Conservation (phyloP, 2,797 vertebrate genomes). For the Podarcis siculus region DNA sequence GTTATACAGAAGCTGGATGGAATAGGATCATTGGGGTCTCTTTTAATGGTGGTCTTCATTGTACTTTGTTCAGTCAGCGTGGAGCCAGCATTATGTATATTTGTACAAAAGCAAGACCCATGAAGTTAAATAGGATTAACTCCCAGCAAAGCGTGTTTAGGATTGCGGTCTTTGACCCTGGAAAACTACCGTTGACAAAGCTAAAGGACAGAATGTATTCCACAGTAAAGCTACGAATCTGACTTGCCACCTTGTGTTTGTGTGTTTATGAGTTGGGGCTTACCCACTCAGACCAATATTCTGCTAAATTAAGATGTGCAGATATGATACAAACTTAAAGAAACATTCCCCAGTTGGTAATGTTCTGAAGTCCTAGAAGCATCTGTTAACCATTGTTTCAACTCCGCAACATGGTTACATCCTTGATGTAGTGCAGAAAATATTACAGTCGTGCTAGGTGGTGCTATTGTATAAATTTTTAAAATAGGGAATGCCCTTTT, state of each 20-base stretch:
- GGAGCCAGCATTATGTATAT: not conserved
- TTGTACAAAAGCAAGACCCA: not conserved
- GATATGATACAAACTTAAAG: not conserved
- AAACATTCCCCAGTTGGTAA: not conserved
- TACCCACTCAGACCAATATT: not conserved
- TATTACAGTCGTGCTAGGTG: conserved; percentile 12
- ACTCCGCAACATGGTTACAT: too few species aligned
- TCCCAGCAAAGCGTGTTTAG: not conserved
- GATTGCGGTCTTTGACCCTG: not conserved
- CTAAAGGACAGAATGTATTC: not conserved
- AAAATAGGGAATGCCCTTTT: not conserved
- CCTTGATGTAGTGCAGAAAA: not conserved
- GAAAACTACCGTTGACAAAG: not conserved
- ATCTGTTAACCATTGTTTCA: not conserved
- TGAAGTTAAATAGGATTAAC: not conserved
- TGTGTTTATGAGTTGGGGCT: too few species aligned
- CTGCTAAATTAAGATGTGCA: not conserved
- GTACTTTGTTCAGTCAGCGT: not conserved
- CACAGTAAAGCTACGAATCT: not conserved
- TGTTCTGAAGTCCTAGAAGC: not conserved
- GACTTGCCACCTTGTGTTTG: not conserved
- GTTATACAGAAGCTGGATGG: not conserved
- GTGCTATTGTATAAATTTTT: conserved; percentile 29
- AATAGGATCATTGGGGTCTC: not conserved
- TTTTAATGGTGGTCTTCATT: not conserved